phyloP scores from a whole-genome alignment of 2,888 invertebrate species.

The Ashinkailepas kermadecensis region DNA sequence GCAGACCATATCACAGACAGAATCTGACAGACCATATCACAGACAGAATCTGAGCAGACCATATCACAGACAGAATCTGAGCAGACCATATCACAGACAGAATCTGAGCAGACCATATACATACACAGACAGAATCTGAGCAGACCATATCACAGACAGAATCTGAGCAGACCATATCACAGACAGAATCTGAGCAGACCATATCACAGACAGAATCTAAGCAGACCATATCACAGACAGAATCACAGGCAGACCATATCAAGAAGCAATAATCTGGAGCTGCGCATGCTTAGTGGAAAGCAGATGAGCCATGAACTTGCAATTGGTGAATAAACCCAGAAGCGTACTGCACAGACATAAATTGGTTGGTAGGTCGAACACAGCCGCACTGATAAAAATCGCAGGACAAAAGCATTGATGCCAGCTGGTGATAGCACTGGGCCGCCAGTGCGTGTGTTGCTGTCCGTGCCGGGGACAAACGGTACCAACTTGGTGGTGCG shows the following conservation, averaged over 20 bases:
- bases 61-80: constrained; percentile 63
- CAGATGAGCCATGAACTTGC: not conserved
- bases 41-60: not conserved
- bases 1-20: constrained; percentile 63
- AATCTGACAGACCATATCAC: too few species aligned
- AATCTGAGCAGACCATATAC: constrained; percentile 49
- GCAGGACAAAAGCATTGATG: not conserved
- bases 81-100: too few species aligned
- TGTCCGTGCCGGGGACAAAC: constrained; percentile 35
- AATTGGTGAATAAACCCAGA: not conserved
- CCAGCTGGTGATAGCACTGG: not conserved
- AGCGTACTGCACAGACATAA: not conserved
- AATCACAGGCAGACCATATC: too few species aligned
- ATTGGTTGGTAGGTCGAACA: not conserved
- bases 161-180: constrained; percentile 55
- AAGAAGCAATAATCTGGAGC: constrained; percentile 47
- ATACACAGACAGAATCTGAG: constrained; percentile 60
- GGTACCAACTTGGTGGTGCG: not conserved
- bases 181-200: constrained; percentile 55
- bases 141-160: too few species aligned
- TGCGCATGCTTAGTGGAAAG: constrained; percentile 54
- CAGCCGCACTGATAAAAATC: not conserved
- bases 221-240: constrained; percentile 63
- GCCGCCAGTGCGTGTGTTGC: not conserved
- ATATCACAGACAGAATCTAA: too few species aligned